A percentile compares a stretch with the other conserved stretches of the same genome.
These are phyloP conservation scores for Pachycephala philippinensis DNA, from an alignment of 2,113 vertebrate genomes.

Conservation along the genomic window DNA sequence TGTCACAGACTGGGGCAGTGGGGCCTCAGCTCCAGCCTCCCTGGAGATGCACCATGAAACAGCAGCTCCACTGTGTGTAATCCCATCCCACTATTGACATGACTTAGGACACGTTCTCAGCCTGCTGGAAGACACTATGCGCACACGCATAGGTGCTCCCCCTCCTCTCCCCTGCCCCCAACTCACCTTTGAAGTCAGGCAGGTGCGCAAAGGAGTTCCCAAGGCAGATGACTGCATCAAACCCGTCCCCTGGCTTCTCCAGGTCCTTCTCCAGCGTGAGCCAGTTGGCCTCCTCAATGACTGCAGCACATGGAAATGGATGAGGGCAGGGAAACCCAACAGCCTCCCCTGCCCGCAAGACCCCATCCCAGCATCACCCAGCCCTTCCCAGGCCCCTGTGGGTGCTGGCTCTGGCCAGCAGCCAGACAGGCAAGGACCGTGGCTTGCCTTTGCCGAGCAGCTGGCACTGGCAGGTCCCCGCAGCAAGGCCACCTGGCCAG, in stretches of 20 bases:
- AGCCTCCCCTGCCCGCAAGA: neutral
- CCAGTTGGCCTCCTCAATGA: slow-evolving; percentile 98
- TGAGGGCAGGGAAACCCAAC: neutral
- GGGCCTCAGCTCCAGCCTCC: neutral
- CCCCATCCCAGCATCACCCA: neutral
- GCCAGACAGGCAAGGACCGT: neutral
- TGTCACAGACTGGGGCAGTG: neutral
- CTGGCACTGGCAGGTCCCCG: neutral
- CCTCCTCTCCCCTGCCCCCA: too few relatives aligned
- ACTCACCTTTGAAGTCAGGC: slow-evolving; percentile 94
- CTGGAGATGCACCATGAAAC: accelerated
- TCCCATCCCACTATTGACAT: neutral
- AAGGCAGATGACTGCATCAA: slow-evolving; percentile 95
- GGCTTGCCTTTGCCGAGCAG: neutral
- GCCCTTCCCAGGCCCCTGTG: neutral
- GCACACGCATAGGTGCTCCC: accelerated
- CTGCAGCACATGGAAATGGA: slow-evolving; percentile 48
- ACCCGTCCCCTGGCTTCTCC: slow-evolving; percentile 81
- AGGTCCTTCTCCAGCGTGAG: slow-evolving; percentile 85
- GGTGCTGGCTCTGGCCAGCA: neutral
- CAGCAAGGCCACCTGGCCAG: neutral
- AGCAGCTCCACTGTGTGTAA: neutral
- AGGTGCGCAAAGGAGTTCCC: slow-evolving; percentile 97
- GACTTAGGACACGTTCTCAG: neutral
- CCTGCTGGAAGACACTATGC: neutral